Evolutionary conservation across 2,113 vertebrate genomes (phyloP), one percentile per base, ranked within the genome.

Genomic region (Suncus etruscus): DNA sequence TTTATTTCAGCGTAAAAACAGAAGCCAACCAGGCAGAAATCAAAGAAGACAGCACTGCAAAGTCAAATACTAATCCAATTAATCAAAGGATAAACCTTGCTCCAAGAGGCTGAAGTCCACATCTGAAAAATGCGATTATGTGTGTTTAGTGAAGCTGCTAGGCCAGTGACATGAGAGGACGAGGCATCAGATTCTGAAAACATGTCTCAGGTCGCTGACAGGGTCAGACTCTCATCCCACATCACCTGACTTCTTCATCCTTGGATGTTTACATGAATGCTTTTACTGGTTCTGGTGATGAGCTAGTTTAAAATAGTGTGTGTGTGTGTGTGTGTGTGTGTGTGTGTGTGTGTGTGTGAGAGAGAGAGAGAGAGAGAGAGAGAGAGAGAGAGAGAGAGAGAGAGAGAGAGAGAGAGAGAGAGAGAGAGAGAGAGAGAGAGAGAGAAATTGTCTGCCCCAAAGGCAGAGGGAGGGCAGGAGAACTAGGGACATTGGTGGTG

Each of bases 21-120:
- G 20, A 77, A 54, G 25, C 20, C 11, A 86, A 16, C 39, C 83
- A 54, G 54, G 75, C 2, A 66, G 7, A 58, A 25, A 93, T 66
- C 11, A 27, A 45, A 12, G 51, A 89, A 25, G 32, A 77, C 0
- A n/a, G 10, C 45, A 63, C 29, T 31, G 1, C 2, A 45, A 78
- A 94, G 91, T 47, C 32, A 58, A 80, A 48, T 61, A 73, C 39
- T 25, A 77, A 83, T 72, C 22, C 72, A 50, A 78, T 58, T n/a
- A 75, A 65, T 86, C 51, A 76, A 79, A 83, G 27, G 32, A 72
- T 22, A 69, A 81, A 76, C 54, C 47, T 16, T 47, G 58, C 39
- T 47, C 31, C 47, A 48, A 9, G 32, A n/a, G 82, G 78, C 31
- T 48, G 2, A 86, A 15, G 8, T 83, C 51, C 50, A 82, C 8